phyloP scores from a whole-genome alignment of 2,797 vertebrate genomes.

The Tokudaia tokunoshimensis region DNA sequence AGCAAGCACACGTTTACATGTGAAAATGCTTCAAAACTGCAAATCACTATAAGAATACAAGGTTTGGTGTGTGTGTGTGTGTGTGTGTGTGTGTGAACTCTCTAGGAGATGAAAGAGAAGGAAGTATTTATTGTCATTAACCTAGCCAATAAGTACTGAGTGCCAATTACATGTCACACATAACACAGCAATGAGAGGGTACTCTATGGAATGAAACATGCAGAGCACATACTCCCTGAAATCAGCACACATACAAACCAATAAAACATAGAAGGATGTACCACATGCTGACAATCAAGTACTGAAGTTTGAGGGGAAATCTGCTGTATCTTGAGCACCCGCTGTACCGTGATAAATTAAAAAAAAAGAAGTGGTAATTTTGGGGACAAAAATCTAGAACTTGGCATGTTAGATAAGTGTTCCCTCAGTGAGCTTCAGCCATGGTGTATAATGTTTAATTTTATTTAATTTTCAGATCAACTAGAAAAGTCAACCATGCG shows the following conservation, averaged over 20 bases:
- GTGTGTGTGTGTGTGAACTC: background rate
- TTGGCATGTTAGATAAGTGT: background rate
- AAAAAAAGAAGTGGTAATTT: background rate
- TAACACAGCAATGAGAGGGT: background rate
- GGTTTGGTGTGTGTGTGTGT: background rate
- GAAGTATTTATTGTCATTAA: background rate
- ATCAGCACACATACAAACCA: background rate
- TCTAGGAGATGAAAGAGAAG: background rate
- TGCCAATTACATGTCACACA: background rate
- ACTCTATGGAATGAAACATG: background rate
- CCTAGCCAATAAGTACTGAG: slow-evolving; percentile 3
- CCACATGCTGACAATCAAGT: background rate
- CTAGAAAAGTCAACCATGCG: background rate
- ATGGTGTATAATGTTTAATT: background rate
- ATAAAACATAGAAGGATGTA: background rate
- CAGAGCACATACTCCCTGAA: background rate
- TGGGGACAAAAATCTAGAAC: background rate
- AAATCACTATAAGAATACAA: background rate
- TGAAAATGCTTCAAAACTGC: background rate
- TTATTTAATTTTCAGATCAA: slow-evolving; percentile 39
- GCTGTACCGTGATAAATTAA: background rate
- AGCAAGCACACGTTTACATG: background rate
- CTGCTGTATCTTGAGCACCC: background rate
- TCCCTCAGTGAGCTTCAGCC: background rate
- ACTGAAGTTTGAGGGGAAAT: background rate